Percentiles rank a stretch among this genome's conserved stretches.
phyloP scores from a whole-genome alignment of 2,113 vertebrate species.

The Cryptotis parvus region DNA sequence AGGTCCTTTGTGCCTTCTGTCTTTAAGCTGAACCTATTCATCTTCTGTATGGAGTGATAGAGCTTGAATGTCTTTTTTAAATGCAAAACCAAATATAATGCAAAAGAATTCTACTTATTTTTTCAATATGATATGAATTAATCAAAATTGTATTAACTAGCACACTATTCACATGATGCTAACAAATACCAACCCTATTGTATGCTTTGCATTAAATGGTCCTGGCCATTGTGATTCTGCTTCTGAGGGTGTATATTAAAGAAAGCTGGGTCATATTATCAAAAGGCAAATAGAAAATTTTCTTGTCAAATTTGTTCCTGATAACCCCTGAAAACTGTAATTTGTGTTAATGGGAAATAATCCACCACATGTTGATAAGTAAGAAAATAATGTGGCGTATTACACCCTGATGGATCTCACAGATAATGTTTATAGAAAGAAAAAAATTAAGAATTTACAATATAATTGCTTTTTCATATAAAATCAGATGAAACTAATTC shows the following conservation, averaged over 20 bases:
- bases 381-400: background rate
- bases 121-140: background rate
- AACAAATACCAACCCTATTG: background rate
- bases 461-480: too few species aligned
- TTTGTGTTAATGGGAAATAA: background rate
- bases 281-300: background rate
- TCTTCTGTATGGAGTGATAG: background rate
- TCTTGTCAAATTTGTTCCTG: background rate
- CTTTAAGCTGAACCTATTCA: background rate
- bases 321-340: background rate
- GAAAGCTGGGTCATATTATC: background rate
- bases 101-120: background rate
- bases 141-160: background rate
- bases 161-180: background rate
- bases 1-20: background rate
- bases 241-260: background rate
- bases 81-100: background rate
- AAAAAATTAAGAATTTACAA: too few species aligned
- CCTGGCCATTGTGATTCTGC: background rate
- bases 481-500: too few species aligned
- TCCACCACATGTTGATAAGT: background rate
- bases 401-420: background rate
- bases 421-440: too few species aligned
- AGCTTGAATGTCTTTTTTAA: background rate
- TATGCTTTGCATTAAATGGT: background rate